These are phyloP conservation scores for Oxytorus armatus DNA, from an alignment of 2,888 invertebrate genomes.

Conservation along the genomic window DNA sequence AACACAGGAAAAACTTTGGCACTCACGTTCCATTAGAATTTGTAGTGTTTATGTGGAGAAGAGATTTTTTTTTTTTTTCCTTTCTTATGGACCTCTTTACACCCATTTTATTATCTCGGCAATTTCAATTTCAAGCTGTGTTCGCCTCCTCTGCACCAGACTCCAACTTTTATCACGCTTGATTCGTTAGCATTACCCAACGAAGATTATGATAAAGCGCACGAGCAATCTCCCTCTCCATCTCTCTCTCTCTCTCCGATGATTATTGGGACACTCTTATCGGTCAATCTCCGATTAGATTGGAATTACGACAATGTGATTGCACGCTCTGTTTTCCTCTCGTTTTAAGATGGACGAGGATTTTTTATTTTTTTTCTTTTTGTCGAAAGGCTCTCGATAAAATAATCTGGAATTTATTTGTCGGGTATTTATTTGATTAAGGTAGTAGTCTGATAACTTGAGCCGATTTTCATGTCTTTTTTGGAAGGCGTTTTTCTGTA, in stretches of 20 bases:
- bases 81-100: too few relatives aligned
- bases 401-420: too few relatives aligned
- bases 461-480: too few relatives aligned
- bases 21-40: too few relatives aligned
- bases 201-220: slow-evolving; percentile 8
- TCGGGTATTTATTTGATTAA: too few relatives aligned
- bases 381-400: too few relatives aligned
- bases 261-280: slow-evolving; percentile 3
- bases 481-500: too few relatives aligned
- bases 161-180: neutral
- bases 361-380: neutral
- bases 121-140: slow-evolving; percentile 3
- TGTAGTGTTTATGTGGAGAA: too few relatives aligned
- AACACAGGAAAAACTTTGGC: slow-evolving; percentile 23
- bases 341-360: neutral
- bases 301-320: slow-evolving; percentile 7
- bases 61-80: too few relatives aligned
- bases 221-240: neutral
- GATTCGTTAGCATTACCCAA: slow-evolving; percentile 25
- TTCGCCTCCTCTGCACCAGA: neutral
- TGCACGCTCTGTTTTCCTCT: neutral
- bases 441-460: too few relatives aligned
- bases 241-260: too few relatives aligned
- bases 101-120: slow-evolving; percentile 33
- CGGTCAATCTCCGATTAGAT: slow-evolving; percentile 37